These are phyloP conservation scores for Lasioglossum baleicum DNA, from an alignment of 1,140 invertebrate species.

Conservation along the genomic window DNA sequence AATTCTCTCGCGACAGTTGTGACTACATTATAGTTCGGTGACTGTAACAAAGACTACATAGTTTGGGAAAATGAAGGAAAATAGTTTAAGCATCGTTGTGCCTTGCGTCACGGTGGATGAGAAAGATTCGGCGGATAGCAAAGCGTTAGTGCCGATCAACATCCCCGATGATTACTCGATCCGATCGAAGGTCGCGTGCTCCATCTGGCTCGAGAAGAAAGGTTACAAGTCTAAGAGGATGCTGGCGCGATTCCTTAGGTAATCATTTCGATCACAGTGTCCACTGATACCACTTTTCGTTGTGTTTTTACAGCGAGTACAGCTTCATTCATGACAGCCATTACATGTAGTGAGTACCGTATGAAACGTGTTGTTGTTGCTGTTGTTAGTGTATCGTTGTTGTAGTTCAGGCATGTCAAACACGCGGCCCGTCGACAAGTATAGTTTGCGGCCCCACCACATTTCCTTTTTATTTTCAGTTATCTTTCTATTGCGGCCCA, in stretches of 20 bases:
- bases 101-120: conserved; percentile 22
- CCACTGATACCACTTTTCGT: conserved; percentile 34
- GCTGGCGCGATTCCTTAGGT: conserved; percentile 70
- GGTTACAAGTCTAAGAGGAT: conserved; percentile 31
- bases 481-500: no score
- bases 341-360: conserved; percentile 79
- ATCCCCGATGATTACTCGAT: conserved; percentile 47
- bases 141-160: conserved; percentile 12
- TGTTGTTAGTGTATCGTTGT: no score
- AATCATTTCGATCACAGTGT: conserved; percentile 35
- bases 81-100: conserved; percentile 12
- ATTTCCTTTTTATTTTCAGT: no score
- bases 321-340: conserved; percentile 81
- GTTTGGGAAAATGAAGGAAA: background rate
- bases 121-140: background rate
- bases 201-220: conserved; percentile 59
- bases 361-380: conserved; percentile 56
- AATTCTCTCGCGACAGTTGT: background rate
- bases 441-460: no score
- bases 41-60: background rate
- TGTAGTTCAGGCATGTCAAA: no score
- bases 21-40: no score
- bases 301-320: conserved; percentile 76
- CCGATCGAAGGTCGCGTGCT: conserved; percentile 54
- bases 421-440: no score